Conservation (phyloP, 1,140 invertebrate species). For the Neodiprion virginianus region DNA sequence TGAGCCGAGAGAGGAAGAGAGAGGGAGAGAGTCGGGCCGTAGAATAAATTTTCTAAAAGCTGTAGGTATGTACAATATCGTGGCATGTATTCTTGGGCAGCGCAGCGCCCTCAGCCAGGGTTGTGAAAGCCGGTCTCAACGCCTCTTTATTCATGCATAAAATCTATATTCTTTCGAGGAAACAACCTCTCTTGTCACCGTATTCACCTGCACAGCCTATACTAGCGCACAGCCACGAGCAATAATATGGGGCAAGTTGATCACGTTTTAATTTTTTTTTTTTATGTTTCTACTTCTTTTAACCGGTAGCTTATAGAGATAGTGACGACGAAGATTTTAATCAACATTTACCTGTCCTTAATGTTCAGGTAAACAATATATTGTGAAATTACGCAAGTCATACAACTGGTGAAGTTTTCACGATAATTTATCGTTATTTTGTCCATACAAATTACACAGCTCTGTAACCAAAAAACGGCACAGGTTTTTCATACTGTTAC, state of each 20-base stretch:
- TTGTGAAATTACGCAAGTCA: no score
- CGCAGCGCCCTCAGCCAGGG: conserved; percentile 12
- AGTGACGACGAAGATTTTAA: no score
- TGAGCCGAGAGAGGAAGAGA: background rate
- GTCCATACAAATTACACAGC: no score
- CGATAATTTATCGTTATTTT: no score
- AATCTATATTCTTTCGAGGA: conserved; percentile 52
- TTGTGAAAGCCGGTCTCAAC: conserved; percentile 21
- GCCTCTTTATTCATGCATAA: conserved; percentile 45
- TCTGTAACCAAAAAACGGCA: no score
- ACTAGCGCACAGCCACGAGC: background rate
- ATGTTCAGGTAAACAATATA: no score
- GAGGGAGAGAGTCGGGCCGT: conserved; percentile 20
- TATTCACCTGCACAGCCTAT: background rate
- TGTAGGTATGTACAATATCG: background rate
- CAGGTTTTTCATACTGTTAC: no score
- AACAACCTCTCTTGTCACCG: conserved; percentile 43
- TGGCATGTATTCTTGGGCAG: background rate
- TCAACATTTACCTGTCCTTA: no score
- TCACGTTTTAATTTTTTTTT: background rate
- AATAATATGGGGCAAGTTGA: background rate
- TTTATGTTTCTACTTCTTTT: no score
- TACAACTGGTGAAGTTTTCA: no score
- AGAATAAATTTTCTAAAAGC: conserved; percentile 4
- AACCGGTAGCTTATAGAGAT: no score